phyloP scores from a whole-genome alignment of 2,888 invertebrate species.

The Quadriops clusia region DNA sequence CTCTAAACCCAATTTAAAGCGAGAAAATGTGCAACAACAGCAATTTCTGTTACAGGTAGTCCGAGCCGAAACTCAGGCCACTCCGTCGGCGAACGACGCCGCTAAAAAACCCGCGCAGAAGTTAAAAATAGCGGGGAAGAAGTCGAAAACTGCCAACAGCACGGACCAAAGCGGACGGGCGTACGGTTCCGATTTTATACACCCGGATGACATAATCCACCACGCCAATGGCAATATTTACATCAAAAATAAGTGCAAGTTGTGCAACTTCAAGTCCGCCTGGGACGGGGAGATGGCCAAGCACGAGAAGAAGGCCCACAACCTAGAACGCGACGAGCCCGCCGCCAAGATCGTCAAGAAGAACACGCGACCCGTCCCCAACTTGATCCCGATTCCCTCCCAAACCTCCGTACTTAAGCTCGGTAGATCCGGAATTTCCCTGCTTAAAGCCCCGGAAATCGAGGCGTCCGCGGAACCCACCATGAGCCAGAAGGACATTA shows the following conservation, averaged over 20 bases:
- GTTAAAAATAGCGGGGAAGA: constrained; percentile 20
- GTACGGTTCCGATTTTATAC: constrained; percentile 39
- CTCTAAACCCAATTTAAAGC: too few species aligned
- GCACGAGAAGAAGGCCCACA: constrained; percentile 40
- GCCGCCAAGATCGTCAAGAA: constrained; percentile 24
- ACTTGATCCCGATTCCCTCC: constrained; percentile 55
- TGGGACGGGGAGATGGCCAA: constrained; percentile 46
- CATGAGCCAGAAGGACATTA: constrained; percentile 37
- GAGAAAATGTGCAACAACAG: too few species aligned
- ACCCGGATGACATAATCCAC: constrained; percentile 36
- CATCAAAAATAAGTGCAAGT: constrained; percentile 39
- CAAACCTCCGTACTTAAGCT: constrained; percentile 17
- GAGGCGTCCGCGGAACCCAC: constrained; percentile 24
- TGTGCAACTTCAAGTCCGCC: constrained; percentile 45
- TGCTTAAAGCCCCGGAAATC: constrained; percentile 9
- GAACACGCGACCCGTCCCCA: constrained; percentile 55
- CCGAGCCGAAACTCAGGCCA: constrained; percentile 6
- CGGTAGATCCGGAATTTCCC: constrained; percentile 8
- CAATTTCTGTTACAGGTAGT: constrained; percentile 4
- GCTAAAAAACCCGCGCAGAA: constrained; percentile 17
- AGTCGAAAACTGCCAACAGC: constrained; percentile 18
- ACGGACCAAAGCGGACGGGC: constrained; percentile 19
- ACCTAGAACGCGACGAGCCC: constrained; percentile 22
- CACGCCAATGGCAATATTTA: constrained; percentile 37
- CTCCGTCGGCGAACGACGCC: constrained; percentile 12